Evolutionary conservation across 92 coral and sea anemone species (phyloP).

Genomic region (Palythoa heliodiscus): DNA sequence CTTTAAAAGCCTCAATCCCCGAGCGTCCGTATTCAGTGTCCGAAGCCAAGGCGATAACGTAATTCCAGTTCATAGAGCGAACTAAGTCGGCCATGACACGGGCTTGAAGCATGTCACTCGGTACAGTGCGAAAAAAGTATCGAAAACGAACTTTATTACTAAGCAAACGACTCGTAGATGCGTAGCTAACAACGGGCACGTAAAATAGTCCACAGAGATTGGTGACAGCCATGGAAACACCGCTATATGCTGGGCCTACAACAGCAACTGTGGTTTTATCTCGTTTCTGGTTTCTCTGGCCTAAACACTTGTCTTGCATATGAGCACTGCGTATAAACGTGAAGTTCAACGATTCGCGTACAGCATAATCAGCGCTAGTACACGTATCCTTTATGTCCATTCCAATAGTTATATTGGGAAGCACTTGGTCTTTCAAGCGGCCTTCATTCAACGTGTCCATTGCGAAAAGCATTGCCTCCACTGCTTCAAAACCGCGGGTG

Average conservation of each 20-base stretch:
- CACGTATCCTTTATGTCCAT: conserved; percentile 92
- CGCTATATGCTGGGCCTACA: conserved; percentile 86
- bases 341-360: conserved; percentile 85
- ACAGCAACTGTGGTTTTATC: conserved; percentile 72
- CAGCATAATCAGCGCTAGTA: conserved; percentile 81
- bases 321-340: conserved; percentile 79
- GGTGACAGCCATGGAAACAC: conserved; percentile 89
- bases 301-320: conserved; percentile 59
- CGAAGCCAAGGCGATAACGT: conserved; percentile 79
- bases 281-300: conserved; percentile 21
- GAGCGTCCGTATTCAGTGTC: conserved; percentile 91
- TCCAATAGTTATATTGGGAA: conserved; percentile 85
- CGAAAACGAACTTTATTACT: conserved; percentile 81
- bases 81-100: conserved; percentile 91
- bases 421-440: conserved; percentile 61
- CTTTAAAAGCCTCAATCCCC: conserved; percentile 83
- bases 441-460: conserved; percentile 91
- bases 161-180: conserved; percentile 79
- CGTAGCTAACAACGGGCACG: conserved; percentile 83
- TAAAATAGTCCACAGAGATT: conserved; percentile 84
- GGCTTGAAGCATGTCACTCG: conserved; percentile 83
- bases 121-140: conserved; percentile 79
- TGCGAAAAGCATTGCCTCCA: conserved; percentile 85
- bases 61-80: conserved; percentile 82
- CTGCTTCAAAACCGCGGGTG: conserved; percentile 87